Base-by-base conservation (phyloP, 2,888 invertebrate genomes). In the Cynaeus angustus region DNA sequence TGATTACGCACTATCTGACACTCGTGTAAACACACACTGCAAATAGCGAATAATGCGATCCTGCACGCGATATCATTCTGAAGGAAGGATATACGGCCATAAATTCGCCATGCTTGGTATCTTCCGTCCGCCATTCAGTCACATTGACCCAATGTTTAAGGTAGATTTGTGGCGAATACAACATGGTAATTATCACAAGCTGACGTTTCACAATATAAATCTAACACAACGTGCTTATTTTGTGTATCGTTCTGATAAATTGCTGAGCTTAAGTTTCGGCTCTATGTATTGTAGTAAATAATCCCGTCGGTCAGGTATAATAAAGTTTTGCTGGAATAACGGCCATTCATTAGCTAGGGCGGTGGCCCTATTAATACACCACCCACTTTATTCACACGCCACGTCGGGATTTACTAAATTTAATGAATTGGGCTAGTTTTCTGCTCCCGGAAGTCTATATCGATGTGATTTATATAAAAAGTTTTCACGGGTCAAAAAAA, bases 1-100 rank as follows among this genome's bases (percentile, higher is more conserved):
- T 76, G 77, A 77, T 77, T 77, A 77, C 75, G 75, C 76, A 76
- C 75, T 74, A 77, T 77, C 77, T 75, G 75, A 76, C 75, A 76
- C 72, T 70, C 71, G 74, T 74, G 74, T 75, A 78, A 75, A 75
- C 77, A 77, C 66, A 77, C 72, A 74, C 71, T 71, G 73, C 76
- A 75, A 77, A 77, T 74, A 75, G 69, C 58, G 72, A 76, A 70
- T 78, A 78, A 78, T 78, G 76, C 56, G 76, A 77, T 76, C 71
- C 72, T 69, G 73, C 78, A 78, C 78, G 78, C 78, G 76, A 77
- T 78, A 78, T 74, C 73, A 72, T 76, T 73, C 74, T 68, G 56
- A 72, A 70, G 74, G 76, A 76, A 78, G 72, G 72, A 72, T 72
- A 66, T 75, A 70, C 71, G 66, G 50, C 70, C 70, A 72, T 75